These are phyloP conservation scores for Lepidothrix coronata DNA, from an alignment of 2,113 vertebrate species.

Conservation along the genomic window DNA sequence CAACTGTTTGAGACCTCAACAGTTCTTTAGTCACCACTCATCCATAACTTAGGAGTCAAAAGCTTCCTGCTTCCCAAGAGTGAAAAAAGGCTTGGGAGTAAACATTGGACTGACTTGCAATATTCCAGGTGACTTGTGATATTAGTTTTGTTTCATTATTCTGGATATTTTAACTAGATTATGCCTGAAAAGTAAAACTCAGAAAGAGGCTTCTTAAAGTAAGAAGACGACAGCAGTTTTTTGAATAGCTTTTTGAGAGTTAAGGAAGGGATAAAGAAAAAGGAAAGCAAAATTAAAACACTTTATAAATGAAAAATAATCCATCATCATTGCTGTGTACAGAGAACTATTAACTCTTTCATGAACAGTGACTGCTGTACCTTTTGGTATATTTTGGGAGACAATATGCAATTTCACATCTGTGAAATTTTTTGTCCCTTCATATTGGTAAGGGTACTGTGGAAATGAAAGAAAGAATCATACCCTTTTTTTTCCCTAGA, in stretches of 20 bases:
- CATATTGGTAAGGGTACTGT: not conserved
- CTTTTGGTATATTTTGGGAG: not conserved
- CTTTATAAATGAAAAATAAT: slow-evolving; percentile 1
- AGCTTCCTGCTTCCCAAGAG: not conserved
- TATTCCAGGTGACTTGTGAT: not conserved
- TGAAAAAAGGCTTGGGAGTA: not conserved
- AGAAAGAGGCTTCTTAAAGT: not conserved
- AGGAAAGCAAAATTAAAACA: not conserved
- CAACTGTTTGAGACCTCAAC: not conserved
- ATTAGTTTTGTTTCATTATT: not conserved
- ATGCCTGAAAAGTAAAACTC: not conserved
- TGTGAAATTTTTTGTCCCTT: not conserved
- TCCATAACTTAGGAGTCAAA: not conserved
- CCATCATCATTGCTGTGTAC: not conserved
- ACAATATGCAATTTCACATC: not conserved
- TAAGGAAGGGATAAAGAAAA: not conserved
- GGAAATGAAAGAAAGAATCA: not conserved
- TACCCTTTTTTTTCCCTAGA: not conserved
- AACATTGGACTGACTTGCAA: accelerated
- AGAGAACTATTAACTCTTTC: not conserved
- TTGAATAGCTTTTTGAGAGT: not conserved
- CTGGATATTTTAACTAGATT: not conserved
- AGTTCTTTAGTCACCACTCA: not conserved
- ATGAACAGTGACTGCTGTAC: not conserved
- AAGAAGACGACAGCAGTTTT: not conserved